Percentiles rank a stretch among this genome's conserved stretches.
phyloP scores from a whole-genome alignment of 1,140 invertebrate species.

The Saccostrea cuccullata region DNA sequence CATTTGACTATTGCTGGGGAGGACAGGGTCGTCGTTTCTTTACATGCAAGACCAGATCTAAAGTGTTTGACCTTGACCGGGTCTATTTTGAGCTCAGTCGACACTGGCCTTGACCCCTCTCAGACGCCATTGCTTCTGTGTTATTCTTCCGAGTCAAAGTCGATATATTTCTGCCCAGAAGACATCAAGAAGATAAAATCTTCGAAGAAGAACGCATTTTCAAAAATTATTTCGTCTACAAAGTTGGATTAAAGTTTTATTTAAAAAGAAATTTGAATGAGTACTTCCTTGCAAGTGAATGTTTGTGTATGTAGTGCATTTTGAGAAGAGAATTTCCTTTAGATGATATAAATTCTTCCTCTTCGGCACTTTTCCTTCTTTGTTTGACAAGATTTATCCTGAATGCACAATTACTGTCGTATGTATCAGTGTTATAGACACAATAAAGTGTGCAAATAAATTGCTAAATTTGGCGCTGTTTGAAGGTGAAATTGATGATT shows the following conservation, averaged over 20 bases:
- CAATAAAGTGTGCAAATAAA: no score
- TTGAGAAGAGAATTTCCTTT: no score
- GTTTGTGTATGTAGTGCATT: no score
- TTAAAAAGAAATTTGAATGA: neutral
- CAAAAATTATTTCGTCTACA: neutral
- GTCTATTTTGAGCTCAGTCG: neutral
- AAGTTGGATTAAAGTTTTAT: neutral
- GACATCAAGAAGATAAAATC: neutral
- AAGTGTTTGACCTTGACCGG: slow-evolving; percentile 13
- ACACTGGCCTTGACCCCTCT: slow-evolving; percentile 3
- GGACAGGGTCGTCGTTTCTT: neutral
- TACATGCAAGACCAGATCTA: neutral
- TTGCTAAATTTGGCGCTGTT: no score
- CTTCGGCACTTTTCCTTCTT: neutral
- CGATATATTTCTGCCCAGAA: neutral
- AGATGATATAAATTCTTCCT: no score
- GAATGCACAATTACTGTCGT: no score
- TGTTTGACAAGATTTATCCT: no score
- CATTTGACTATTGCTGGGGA: neutral
- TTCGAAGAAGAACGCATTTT: neutral
- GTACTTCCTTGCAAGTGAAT: neutral
- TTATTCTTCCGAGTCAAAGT: neutral
- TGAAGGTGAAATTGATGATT: neutral
- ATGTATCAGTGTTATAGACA: no score
- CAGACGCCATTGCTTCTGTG: neutral